Conservation (phyloP, 37 sponge, comb jelly and placozoan genomes). For the Bolinopsis microptera region DNA sequence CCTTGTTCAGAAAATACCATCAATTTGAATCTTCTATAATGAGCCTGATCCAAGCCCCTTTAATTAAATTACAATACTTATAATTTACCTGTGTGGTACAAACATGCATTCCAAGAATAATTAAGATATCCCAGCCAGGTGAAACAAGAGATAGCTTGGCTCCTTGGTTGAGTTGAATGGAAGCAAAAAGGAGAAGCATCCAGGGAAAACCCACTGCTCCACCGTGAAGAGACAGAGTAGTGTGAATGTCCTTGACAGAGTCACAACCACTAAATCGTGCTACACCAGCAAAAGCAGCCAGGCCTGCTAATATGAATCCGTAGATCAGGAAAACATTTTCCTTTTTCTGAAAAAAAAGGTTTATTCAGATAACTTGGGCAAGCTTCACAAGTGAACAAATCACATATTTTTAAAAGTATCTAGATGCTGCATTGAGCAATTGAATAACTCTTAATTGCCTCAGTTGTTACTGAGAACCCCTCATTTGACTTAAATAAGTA, state of each 20-base stretch:
- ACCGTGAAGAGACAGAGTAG: neutral
- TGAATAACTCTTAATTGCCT: too few species aligned
- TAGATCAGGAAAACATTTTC: constrained; percentile 52
- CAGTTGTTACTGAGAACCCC: too few species aligned
- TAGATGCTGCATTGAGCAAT: too few species aligned
- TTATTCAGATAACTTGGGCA: too few species aligned
- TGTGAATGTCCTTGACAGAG: constrained; percentile 55
- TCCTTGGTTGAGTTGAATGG: constrained; percentile 66
- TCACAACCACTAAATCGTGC: constrained; percentile 9
- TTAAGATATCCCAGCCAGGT: constrained; percentile 53
- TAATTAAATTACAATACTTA: neutral
- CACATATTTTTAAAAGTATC: too few species aligned
- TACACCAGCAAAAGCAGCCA: constrained; percentile 38
- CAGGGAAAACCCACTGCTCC: constrained; percentile 57
- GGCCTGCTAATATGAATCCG: constrained; percentile 37
- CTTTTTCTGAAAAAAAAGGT: constrained; percentile 19
- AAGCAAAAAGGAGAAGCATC: constrained; percentile 27
- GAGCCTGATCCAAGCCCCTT: neutral
- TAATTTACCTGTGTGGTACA: constrained; percentile 60
- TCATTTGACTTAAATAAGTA: too few species aligned
- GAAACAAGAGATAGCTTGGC: constrained; percentile 42
- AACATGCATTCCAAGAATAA: constrained; percentile 60
- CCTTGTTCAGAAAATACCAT: too few species aligned
- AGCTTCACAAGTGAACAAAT: too few species aligned
- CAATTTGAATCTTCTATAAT: neutral